Percentiles rank a stretch among this genome's conserved stretches.
phyloP scores from a whole-genome alignment of 2,113 vertebrate species.

The Lagopus muta region DNA sequence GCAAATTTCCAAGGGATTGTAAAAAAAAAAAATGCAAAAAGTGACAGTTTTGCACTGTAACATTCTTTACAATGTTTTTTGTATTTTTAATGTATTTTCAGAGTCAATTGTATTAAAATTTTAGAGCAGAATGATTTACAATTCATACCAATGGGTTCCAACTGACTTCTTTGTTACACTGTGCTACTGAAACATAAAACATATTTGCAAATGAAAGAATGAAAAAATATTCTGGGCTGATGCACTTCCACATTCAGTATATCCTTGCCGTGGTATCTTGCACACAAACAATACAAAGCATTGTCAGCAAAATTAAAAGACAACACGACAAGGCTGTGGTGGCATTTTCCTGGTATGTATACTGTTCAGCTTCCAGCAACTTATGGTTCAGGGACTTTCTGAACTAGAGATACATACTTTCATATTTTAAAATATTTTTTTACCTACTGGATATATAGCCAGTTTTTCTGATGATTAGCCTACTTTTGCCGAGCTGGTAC shows the following conservation, averaged over 20 bases:
- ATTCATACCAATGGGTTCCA: background rate
- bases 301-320: background rate
- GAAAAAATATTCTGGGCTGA: background rate
- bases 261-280: background rate
- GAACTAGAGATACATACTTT: background rate
- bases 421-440: background rate
- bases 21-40: background rate
- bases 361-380: background rate
- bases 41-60: background rate
- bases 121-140: background rate
- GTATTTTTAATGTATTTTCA: background rate
- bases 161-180: background rate
- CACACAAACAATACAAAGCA: background rate
- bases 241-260: background rate
- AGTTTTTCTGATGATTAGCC: background rate
- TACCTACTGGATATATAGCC: background rate
- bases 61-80: background rate
- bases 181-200: slow-evolving; percentile 14
- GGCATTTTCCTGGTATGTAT: background rate
- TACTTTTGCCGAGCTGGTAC: background rate
- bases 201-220: background rate
- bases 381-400: background rate
- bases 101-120: background rate
- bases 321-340: background rate
- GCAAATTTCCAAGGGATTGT: background rate